Evolutionary conservation across 2,888 invertebrate genomes (phyloP).

Genomic region (Drosophila flavopinicola): DNA sequence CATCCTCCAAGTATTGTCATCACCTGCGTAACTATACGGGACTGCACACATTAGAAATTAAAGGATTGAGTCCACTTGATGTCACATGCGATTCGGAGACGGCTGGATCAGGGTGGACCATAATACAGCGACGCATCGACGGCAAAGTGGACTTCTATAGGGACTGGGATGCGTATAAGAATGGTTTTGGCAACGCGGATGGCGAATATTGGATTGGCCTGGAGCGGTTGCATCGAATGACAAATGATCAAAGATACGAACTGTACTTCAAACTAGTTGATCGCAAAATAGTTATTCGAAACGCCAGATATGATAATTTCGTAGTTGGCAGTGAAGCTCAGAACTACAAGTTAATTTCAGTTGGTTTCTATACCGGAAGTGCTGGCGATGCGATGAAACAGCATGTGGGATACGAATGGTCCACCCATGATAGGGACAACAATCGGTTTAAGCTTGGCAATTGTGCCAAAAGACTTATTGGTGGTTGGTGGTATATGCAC

Average conservation of each 20-base stretch:
- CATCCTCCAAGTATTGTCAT: too few relatives aligned
- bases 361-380: not conserved
- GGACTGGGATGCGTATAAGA: constrained; percentile 10
- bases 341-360: not conserved
- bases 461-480: too few relatives aligned
- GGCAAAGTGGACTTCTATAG: constrained; percentile 19
- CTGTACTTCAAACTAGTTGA: not conserved
- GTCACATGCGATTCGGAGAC: not conserved
- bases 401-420: too few relatives aligned
- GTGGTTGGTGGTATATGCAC: too few relatives aligned
- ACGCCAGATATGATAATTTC: constrained; percentile 5
- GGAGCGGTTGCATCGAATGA: not conserved
- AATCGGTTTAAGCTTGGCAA: too few relatives aligned
- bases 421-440: too few relatives aligned
- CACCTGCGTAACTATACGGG: too few relatives aligned
- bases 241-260: not conserved
- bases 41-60: too few relatives aligned
- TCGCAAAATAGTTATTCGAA: not conserved
- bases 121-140: constrained; percentile 19
- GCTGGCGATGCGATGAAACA: not conserved
- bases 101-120: constrained; percentile 8
- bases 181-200: not conserved
- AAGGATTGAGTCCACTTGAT: too few relatives aligned
- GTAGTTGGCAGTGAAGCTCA: not conserved
- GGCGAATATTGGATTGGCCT: not conserved